A percentile compares a stretch with the other conserved stretches of the same genome.
Evolutionary conservation across 2,797 vertebrate species (phyloP).

Genomic region (Acanthurus tractus): DNA sequence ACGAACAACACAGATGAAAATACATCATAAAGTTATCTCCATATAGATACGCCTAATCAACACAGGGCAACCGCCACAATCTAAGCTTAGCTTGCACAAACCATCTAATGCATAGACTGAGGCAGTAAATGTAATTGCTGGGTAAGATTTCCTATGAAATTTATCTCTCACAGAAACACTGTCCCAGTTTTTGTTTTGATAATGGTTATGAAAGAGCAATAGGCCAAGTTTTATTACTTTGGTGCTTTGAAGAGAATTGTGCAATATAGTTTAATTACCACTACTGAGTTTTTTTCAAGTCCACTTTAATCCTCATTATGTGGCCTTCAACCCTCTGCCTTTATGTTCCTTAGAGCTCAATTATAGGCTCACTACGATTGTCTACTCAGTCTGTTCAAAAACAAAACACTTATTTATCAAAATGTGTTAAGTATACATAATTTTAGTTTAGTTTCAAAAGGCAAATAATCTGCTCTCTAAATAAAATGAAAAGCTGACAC

Average conservation of each 20-base stretch:
- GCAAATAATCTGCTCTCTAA: neutral
- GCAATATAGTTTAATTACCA: neutral
- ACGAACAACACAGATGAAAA: neutral
- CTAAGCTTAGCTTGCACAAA: neutral
- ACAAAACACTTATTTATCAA: neutral
- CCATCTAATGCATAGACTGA: neutral
- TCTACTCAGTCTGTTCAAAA: neutral
- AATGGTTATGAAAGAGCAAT: slow-evolving; percentile 32
- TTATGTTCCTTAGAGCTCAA: neutral
- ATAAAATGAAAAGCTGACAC: neutral
- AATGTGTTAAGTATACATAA: neutral
- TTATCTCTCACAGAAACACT: neutral
- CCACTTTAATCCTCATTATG: neutral
- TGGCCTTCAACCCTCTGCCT: neutral
- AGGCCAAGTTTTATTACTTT: slow-evolving; percentile 8
- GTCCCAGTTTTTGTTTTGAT: slow-evolving; percentile 17
- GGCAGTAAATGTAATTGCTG: slow-evolving; percentile 26
- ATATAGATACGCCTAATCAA: neutral
- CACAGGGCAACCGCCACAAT: slow-evolving; percentile 10
- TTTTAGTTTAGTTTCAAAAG: neutral
- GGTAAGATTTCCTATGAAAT: neutral
- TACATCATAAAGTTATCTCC: slow-evolving; percentile 9
- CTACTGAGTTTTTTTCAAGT: neutral
- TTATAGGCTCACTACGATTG: no score
- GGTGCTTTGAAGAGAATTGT: neutral